Percentiles rank a stretch among this genome's conserved stretches.
Evolutionary conservation across 2,888 invertebrate species (phyloP).

Genomic region (Pogonocherus hispidulus): DNA sequence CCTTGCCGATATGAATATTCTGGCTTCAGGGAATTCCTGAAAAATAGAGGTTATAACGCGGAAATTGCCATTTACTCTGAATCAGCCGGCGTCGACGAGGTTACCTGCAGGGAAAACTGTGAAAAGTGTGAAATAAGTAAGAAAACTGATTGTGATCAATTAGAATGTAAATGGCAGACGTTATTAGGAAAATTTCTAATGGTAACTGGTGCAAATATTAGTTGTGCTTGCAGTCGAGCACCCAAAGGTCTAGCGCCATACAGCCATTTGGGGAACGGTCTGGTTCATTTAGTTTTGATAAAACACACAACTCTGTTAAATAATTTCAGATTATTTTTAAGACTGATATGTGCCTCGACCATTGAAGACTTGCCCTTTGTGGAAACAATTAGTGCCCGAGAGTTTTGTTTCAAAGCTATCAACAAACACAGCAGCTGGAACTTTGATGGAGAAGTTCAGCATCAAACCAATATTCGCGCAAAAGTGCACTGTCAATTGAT

Average conservation of each 20-base stretch:
- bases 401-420: slow-evolving; percentile 77
- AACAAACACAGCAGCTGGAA: slow-evolving; percentile 79
- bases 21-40: slow-evolving; percentile 76
- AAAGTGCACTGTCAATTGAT: slow-evolving; percentile 81
- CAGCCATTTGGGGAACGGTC: slow-evolving; percentile 86
- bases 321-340: slow-evolving; percentile 78
- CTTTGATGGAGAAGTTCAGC: slow-evolving; percentile 84
- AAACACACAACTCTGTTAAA: slow-evolving; percentile 80
- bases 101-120: slow-evolving; percentile 71
- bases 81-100: slow-evolving; percentile 65
- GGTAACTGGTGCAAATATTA: slow-evolving; percentile 83
- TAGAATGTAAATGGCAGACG: slow-evolving; percentile 70
- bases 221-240: slow-evolving; percentile 81
- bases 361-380: slow-evolving; percentile 83
- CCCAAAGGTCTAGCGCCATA: slow-evolving; percentile 84
- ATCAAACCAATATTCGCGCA: slow-evolving; percentile 76
- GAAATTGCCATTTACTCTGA: slow-evolving; percentile 73
- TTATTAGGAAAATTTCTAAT: slow-evolving; percentile 82
- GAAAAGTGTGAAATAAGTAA: slow-evolving; percentile 62
- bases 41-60: slow-evolving; percentile 76
- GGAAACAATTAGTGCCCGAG: slow-evolving; percentile 80
- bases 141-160: slow-evolving; percentile 49
- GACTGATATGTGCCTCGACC: slow-evolving; percentile 75
- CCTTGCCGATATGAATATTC: slow-evolving; percentile 86
- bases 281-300: slow-evolving; percentile 82